Percentiles rank a stretch among this genome's conserved stretches.
Evolutionary conservation across 2,113 vertebrate species (phyloP).

Genomic region (Pitta sordida): DNA sequence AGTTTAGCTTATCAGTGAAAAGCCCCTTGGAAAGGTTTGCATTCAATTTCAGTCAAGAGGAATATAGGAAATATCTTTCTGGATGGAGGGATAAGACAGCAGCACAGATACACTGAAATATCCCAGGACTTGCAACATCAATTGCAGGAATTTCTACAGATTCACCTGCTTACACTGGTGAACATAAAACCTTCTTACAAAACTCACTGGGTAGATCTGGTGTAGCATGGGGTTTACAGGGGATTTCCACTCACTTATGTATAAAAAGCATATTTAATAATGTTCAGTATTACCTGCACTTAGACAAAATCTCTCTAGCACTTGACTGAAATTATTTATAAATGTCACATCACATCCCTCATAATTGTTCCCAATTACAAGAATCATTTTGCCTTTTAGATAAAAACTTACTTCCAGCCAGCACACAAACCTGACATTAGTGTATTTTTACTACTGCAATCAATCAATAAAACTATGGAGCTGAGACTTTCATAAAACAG

Average conservation of each 20-base stretch:
- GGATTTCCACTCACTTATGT: neutral
- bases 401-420: neutral
- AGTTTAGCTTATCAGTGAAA: neutral
- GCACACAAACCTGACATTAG: neutral
- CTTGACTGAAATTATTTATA: conserved; percentile 10
- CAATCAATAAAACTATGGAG: neutral
- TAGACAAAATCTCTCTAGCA: neutral
- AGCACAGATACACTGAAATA: neutral
- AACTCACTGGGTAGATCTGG: neutral
- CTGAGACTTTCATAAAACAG: neutral
- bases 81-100: neutral
- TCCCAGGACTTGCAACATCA: neutral
- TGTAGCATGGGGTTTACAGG: neutral
- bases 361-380: neutral
- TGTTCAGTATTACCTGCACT: neutral
- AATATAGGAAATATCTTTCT: neutral
- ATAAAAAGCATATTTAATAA: neutral
- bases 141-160: neutral
- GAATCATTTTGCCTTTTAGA: neutral
- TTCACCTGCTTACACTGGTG: neutral
- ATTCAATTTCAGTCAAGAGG: neutral
- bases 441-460: neutral
- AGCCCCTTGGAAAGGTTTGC: neutral
- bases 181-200: neutral
- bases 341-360: conserved; percentile 6